phyloP scores from a whole-genome alignment of 1,140 invertebrate genomes.

The Pissodes strobi region DNA sequence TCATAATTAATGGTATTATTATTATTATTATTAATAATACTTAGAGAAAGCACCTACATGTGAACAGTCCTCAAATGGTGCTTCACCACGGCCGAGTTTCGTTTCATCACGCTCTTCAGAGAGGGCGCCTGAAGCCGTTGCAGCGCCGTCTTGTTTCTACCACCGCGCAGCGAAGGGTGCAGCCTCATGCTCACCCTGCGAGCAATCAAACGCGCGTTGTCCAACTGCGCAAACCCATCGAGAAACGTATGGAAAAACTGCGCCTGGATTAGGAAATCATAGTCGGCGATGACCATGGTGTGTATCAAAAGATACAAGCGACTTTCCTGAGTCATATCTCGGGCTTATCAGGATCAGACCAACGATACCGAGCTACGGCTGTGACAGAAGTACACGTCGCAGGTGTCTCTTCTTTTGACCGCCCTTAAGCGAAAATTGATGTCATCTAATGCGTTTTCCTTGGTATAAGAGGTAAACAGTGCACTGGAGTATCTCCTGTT shows the following conservation, averaged over 20 bases:
- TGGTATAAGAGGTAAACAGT: constrained; percentile 19
- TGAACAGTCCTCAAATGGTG: constrained; percentile 52
- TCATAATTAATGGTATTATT: too few species aligned
- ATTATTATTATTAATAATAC: too few species aligned
- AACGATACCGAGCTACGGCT: constrained; percentile 47
- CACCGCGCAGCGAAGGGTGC: constrained; percentile 37
- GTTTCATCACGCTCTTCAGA: constrained; percentile 45
- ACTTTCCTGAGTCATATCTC: constrained; percentile 17
- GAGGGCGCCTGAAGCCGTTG: constrained; percentile 36
- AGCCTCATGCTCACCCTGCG: constrained; percentile 45
- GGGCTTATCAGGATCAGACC: constrained; percentile 36
- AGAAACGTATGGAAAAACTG: constrained; percentile 52
- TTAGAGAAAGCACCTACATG: constrained; percentile 48
- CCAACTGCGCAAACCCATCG: constrained; percentile 19
- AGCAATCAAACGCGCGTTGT: constrained; percentile 41
- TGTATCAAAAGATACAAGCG: constrained; percentile 48
- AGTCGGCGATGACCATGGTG: constrained; percentile 53
- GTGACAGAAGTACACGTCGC: constrained; percentile 45
- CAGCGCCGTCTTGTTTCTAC: constrained; percentile 36
- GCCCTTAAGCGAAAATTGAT: constrained; percentile 42
- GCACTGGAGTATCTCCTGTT: not conserved
- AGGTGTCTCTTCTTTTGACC: constrained; percentile 44
- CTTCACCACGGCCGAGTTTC: constrained; percentile 44
- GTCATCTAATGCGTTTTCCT: constrained; percentile 49
- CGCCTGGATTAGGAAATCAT: constrained; percentile 49